phyloP scores from a whole-genome alignment of 2,797 vertebrate genomes.

The Anabacerthia variegaticeps region DNA sequence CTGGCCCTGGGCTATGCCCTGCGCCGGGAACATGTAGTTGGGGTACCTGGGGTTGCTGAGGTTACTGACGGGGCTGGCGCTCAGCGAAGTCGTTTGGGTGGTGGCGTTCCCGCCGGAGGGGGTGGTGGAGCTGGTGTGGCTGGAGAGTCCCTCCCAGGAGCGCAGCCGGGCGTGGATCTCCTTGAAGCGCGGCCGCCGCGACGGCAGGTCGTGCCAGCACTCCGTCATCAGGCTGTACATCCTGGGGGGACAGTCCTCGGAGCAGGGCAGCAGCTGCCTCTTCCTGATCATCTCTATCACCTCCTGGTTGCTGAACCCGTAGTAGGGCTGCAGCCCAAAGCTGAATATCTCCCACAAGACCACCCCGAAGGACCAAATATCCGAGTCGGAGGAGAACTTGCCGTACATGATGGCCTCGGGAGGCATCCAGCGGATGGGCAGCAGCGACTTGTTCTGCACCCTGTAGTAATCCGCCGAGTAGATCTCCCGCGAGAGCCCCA shows the following conservation, averaged over 20 bases:
- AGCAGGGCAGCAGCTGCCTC: slow-evolving; percentile 92
- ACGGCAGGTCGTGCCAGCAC: slow-evolving; percentile 96
- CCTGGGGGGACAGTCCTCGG: slow-evolving; percentile 95
- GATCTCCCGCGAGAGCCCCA: slow-evolving; percentile 94
- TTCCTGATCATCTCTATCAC: slow-evolving; percentile 98
- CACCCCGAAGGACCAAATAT: slow-evolving; percentile 97
- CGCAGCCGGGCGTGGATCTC: slow-evolving; percentile 91
- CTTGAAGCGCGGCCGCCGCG: slow-evolving; percentile 91
- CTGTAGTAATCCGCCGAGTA: slow-evolving; percentile 95
- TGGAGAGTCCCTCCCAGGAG: slow-evolving; percentile 94
- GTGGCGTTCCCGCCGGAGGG: slow-evolving; percentile 96
- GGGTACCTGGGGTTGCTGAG: slow-evolving; percentile 94
- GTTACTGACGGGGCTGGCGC: slow-evolving; percentile 96
- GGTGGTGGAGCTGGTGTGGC: slow-evolving; percentile 94
- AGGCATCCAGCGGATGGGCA: slow-evolving; percentile 98
- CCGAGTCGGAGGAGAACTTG: slow-evolving; percentile 94
- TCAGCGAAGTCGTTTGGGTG: slow-evolving; percentile 97
- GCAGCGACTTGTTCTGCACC: slow-evolving; percentile 89
- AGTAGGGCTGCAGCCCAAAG: slow-evolving; percentile 96
- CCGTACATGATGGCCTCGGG: slow-evolving; percentile 94
- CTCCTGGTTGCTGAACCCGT: slow-evolving; percentile 97
- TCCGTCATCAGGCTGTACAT: slow-evolving; percentile 96
- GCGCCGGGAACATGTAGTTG: slow-evolving; percentile 90
- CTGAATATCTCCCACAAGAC: slow-evolving; percentile 98
- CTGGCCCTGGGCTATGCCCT: slow-evolving; percentile 85